Base-by-base conservation (phyloP, 2,888 invertebrate species). In the Dryobotodes eremita region DNA sequence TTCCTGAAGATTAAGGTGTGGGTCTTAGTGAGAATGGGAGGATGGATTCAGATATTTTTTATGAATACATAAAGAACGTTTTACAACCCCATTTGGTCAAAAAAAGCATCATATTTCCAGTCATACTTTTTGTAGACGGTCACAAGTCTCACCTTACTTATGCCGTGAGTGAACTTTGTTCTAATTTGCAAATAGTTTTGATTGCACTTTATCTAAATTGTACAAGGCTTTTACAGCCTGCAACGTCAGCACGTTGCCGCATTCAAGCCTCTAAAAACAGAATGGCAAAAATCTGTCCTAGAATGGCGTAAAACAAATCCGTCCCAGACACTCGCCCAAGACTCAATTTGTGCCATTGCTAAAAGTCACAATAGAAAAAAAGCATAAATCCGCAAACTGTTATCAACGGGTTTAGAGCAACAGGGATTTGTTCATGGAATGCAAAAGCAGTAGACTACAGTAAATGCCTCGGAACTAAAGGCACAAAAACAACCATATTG, bases 21-120 rank as follows among this genome's bases (percentile, higher is more conserved):
- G 94, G 93, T 0, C 76, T 88, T 13, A 92, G 91, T 55, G 93
- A 94, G 17, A 92, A 89, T 74, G 94, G 94, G 7, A 94, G 94
- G 94, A 95, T 94, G 94, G 94, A 91, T 46, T 71, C 90, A 0
- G 93, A 94, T 62, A 50, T 93, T 17, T 95, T 95, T 83, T 90
- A 89, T 78, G 92, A 94, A 72, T 95, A 94, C 76, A 91, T 94
- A 46, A 85, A 89, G 46, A 92, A 90, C 80, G 86, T 92, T 13
- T 83, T 92, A 26, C 79, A 92, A 86, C 91, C 91, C 11, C 84
- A 88, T 77, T 79, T 94, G 0, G 20, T 80, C 10, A 79, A 79
- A 89, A 89, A 15, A 86, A 80, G 83, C 4, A 81, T 86, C 75
- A 77, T 70, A 78, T 91, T 93, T 75, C 93, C 92, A 8, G 81